A percentile compares a stretch with the other conserved stretches of the same genome.
These are phyloP conservation scores for Parauchenoglanis punctatus DNA, from an alignment of 2,797 vertebrate genomes.

Conservation along the genomic window DNA sequence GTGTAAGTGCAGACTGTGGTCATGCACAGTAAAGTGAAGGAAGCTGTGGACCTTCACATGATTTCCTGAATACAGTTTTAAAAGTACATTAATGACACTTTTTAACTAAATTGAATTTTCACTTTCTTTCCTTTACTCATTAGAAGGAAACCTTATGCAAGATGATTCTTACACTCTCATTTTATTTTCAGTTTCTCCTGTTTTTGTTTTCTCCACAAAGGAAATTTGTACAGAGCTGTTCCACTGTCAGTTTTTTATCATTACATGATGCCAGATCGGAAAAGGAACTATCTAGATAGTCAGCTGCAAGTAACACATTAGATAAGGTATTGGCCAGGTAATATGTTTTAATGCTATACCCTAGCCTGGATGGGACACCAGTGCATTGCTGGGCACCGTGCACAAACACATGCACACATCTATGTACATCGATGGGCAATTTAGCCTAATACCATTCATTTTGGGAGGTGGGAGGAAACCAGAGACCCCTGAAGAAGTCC, in stretches of 20 bases:
- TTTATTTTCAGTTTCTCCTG: background rate
- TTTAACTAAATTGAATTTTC: background rate
- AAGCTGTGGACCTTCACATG: background rate
- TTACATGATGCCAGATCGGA: background rate
- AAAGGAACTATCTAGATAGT: background rate
- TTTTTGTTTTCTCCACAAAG: background rate
- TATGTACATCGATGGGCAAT: background rate
- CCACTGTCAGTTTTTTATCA: background rate
- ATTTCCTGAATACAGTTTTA: background rate
- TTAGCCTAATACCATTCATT: background rate
- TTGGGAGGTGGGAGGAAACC: background rate
- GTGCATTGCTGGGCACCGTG: background rate
- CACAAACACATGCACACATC: background rate
- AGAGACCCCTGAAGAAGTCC: background rate
- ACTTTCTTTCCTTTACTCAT: background rate
- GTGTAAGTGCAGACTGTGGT: background rate
- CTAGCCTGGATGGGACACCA: background rate
- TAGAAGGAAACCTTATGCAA: background rate
- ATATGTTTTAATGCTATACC: background rate
- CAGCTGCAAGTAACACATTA: background rate
- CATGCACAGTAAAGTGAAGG: background rate
- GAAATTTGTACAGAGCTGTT: background rate
- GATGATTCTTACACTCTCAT: background rate
- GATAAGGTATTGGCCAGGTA: background rate
- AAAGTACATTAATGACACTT: background rate